Base-by-base conservation (phyloP, 2,113 vertebrate species). In the Thryonomys swinderianus region DNA sequence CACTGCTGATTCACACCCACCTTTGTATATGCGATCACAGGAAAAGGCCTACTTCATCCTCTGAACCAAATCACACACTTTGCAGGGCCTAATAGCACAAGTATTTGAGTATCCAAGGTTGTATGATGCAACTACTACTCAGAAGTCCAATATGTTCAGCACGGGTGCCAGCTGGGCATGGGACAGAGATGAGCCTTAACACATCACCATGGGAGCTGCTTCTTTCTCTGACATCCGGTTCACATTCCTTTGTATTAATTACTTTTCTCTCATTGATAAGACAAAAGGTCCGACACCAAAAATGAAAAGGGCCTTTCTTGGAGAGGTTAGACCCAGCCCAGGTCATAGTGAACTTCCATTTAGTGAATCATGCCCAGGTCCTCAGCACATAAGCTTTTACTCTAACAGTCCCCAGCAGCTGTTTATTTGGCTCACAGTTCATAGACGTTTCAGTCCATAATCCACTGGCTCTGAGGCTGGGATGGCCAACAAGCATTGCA, bases 1-100 rank as follows among this genome's bases (percentile, higher is more conserved):
- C 40, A 16, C 2, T 48, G 21, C 16, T 74, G 34, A 37, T 30
- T 16, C 0, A 37, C 0, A 13, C 11, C 9, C 51, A 92, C 0
- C 32, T 87, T 21, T 0, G 42, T n/a, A 59, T 84, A 34, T 82
- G 51, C 3, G 61, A 42, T 0, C 37, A 79, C 27, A 69, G 89
- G 30, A 53, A n/a, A 53, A 84, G 3, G 1, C 2, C 0, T 66
- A 14, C 80, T 9, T 90, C 51, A 40, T 55, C 51, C n/a, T 84
- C 17, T 80, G 62, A 18, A 0, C 55, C 32, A 32, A 17, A 16
- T 25, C 18, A 66, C 53, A 95, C 37, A 55, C 69, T 90, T 27
- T 10, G 2, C 73, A 92, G 74, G 17, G 42, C 51, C 9, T 57
- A 69, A 32, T 3, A n/a, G 13, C 5, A 85, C 20, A 51, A 16